Conservation (phyloP, 1,140 invertebrate genomes). For the Drosophila watanabei region DNA sequence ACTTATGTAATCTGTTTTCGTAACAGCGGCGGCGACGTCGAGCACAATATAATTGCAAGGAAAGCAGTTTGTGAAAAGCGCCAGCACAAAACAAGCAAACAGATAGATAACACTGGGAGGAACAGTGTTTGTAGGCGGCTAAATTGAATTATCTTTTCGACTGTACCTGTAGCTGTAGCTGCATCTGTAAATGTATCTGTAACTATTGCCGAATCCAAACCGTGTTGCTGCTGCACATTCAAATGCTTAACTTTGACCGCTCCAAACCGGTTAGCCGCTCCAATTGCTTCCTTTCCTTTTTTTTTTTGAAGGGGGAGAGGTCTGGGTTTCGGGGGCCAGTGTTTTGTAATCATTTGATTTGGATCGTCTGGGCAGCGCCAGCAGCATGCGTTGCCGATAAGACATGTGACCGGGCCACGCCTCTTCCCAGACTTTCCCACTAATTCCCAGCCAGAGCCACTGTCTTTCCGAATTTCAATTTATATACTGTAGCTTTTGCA, state of each 20-base stretch:
- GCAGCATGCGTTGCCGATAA: constrained; percentile 32
- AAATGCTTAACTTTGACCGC: constrained; percentile 48
- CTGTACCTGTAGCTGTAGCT: constrained; percentile 1
- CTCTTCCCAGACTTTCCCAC: constrained; percentile 24
- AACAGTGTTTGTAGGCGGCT: constrained; percentile 16
- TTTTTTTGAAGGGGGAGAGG: background rate
- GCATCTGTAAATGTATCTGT: constrained; percentile 27
- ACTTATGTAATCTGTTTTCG: constrained; percentile 83
- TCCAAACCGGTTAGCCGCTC: constrained; percentile 56
- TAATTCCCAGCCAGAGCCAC: constrained; percentile 11
- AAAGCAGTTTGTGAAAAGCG: constrained; percentile 56
- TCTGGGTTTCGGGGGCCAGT: constrained; percentile 21
- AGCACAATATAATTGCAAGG: constrained; percentile 66
- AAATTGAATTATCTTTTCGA: constrained; percentile 51
- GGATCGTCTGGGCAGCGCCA: constrained; percentile 18
- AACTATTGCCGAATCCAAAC: constrained; percentile 11
- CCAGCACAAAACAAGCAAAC: constrained; percentile 49
- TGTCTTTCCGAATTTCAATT: constrained; percentile 27
- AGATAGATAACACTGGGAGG: constrained; percentile 61
- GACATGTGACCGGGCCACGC: constrained; percentile 43
- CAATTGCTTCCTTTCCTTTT: constrained; percentile 21
- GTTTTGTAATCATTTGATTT: constrained; percentile 45
- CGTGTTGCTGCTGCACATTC: constrained; percentile 34
- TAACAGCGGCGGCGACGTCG: constrained; percentile 62
- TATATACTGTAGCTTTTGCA: constrained; percentile 12